Base-by-base conservation (phyloP, 2,113 vertebrate species). In the Furnarius figulus region DNA sequence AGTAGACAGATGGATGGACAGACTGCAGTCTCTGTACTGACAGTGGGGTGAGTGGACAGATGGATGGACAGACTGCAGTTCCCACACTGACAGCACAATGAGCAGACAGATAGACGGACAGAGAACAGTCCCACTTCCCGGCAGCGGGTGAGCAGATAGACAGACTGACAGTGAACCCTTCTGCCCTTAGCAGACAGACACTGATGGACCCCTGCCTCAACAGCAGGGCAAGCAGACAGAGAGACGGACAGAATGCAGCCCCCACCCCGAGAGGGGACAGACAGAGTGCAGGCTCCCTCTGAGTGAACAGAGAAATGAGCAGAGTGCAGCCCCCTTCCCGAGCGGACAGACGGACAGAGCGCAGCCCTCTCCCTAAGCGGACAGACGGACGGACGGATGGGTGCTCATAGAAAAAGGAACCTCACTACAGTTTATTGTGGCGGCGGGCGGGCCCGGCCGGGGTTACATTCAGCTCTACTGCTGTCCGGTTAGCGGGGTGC, bases 401-500 rank as follows among this genome's bases (percentile, higher is more conserved):
- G 8, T 37, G 85, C 87, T 56, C 25, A 10, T 87, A 87, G 78
- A 92, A 95, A 96, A 95, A 89, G 52, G 77, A 79, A 62, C 42
- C 56, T 82, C 87, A 83, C 96, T 90, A 85, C 91, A 40, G 46
- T 96, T 95, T 96, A 96, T 93, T 95, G 55, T 85, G 84, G 85
- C 33, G 70, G 68, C 40, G 77, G 71, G 83, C 7, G 12, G 22
- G 67, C 89, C 74, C n/a, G 7, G 50, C 74, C 82, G 7, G 66
- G 92, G 90, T 91, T 93, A 90, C 93, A 90, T 90, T 87, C 93
- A 79, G 96, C 93, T 62, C 94, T 90, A 75, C 82, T 87, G 94
- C 90, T 71, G 50, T 85, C 91, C 62, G 22, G 93, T 91, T 89
- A 94, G 94, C 78, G 58, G 81, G 94, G 89, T 7, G 35, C 30